Base-by-base conservation (phyloP, 2,888 invertebrate species). In the Zhuqinia jingwanae region DNA sequence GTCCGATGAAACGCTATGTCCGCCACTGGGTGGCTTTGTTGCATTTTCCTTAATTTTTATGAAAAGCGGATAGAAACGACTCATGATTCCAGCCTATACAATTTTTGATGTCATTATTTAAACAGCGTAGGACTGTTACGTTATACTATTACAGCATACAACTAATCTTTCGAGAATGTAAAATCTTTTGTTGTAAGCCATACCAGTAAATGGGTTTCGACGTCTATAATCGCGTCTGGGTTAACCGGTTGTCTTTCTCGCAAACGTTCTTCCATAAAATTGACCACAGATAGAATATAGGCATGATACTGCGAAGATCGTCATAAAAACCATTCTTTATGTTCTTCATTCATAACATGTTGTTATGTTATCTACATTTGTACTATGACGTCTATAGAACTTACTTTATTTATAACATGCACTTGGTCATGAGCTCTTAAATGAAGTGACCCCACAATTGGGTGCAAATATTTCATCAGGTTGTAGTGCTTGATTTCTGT, bases 1-100 rank as follows among this genome's bases (percentile, higher is more conserved):
- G 2, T 87, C 65, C 20, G 87, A 68, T 1, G 78, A 22, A 22
- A 65, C 36, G 25, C 10, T 53, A 42, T 45, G 25, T 78, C 27
- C 5, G 15, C 10, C 36, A 20, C 50, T 42, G 65, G 20, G 22
- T 65, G 11, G 20, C 10, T n/a, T n/a, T n/a, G n/a, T 22, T 10
- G 87, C n/a, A 13, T 76, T 73, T n/a, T 82, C 88, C 11, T 78
- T 88, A n/a, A 90, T 76, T 83, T 83, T 86, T 0, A 87, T 73
- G 36, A 89, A 88, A 63, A 90, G 56, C 5, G 84, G 88, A 17
- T 88, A 90, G 8, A 79, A 82, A 15, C 81, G 81, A 45, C 56
- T 58, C 27, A 81, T 47, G 11, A 81, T 58, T 13, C 81, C 81
- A n/a, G 81, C 81, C 81, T 81, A 10, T 27, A 22, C 13, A 47